Base-by-base conservation (phyloP, 2,113 vertebrate species). In the Piprites chloris region DNA sequence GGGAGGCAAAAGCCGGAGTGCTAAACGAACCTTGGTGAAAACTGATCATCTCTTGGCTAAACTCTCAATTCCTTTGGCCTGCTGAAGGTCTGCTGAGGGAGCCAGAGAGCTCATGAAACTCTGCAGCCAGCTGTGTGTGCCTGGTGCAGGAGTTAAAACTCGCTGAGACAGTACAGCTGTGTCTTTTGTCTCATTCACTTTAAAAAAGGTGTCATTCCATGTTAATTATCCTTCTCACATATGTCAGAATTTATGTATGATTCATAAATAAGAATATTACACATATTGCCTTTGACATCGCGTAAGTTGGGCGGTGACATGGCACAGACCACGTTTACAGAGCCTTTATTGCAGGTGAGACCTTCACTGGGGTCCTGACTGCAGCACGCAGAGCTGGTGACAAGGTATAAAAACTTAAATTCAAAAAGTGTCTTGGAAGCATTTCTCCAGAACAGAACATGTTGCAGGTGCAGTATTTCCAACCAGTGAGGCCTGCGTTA, bases 401-500 rank as follows among this genome's bases (percentile, higher is more conserved):
- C 23, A 44, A 56, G 27, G 32, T 39, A 30, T 28, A 20, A 65
- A 91, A 63, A 14, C 30, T n/a, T 19, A 17, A 35, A 28, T 23
- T 47, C 27, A 46, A 1, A 68, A 86, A 41, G 21, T 13, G 14
- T 59, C 53, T 61, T 52, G 37, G 46, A 89, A 66, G 10, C 2
- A 23, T 62, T 92, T 78, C 56, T 71, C 0, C 0, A 41, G 79
- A 81, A 52, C 19, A 66, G 28, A 74, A 32, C 33, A 15, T 11
- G 65, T 65, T 89, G 41, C 28, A 52, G 74, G 15, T 3, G 17
- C 22, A 26, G 5, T 14, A 18, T 86, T 90, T 93, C 44, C 32
- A 89, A 1, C 35, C 30, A 33, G 28, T 0, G 0, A 58, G 46
- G 46, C 35, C 33, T 0, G 0, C 28, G 6, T 86, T 30, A 81